Evolutionary conservation across 2,888 invertebrate species (phyloP).

Genomic region (Drosophila kambysellisi): DNA sequence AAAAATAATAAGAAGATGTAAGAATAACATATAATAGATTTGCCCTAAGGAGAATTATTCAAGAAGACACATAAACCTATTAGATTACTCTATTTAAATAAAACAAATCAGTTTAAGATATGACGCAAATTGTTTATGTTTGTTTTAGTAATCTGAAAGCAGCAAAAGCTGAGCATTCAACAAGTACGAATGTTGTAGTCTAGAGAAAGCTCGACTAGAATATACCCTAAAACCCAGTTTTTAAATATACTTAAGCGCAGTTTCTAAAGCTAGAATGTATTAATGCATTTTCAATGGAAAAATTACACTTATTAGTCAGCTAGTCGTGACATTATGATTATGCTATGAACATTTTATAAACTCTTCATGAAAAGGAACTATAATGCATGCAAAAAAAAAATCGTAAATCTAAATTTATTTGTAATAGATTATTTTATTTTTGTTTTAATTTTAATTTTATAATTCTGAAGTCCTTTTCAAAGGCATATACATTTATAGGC

Average conservation of each 20-base stretch:
- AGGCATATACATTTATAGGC: neutral
- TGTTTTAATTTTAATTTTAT: neutral
- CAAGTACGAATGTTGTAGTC: neutral
- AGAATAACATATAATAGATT: neutral
- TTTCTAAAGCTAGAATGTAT: neutral
- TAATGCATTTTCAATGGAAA: neutral
- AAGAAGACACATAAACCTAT: neutral
- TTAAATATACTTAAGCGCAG: neutral
- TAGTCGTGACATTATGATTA: too few relatives aligned
- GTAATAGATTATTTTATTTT: neutral
- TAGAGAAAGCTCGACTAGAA: neutral
- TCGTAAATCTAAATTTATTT: neutral
- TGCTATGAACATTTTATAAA: neutral
- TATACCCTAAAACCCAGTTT: neutral
- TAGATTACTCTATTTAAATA: neutral
- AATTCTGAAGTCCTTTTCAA: neutral
- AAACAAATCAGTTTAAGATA: slow-evolving; percentile 1
- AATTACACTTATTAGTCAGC: neutral
- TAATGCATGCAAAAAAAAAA: neutral
- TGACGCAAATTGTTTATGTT: slow-evolving; percentile 14
- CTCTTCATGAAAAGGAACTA: neutral
- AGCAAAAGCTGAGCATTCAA: neutral
- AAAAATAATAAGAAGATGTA: neutral
- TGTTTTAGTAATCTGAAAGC: slow-evolving; percentile 1
- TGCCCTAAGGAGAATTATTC: neutral